A percentile compares a stretch with the other conserved stretches of the same genome.
Conservation (phyloP, 2,888 invertebrate genomes). For the Melipona bicolor region DNA sequence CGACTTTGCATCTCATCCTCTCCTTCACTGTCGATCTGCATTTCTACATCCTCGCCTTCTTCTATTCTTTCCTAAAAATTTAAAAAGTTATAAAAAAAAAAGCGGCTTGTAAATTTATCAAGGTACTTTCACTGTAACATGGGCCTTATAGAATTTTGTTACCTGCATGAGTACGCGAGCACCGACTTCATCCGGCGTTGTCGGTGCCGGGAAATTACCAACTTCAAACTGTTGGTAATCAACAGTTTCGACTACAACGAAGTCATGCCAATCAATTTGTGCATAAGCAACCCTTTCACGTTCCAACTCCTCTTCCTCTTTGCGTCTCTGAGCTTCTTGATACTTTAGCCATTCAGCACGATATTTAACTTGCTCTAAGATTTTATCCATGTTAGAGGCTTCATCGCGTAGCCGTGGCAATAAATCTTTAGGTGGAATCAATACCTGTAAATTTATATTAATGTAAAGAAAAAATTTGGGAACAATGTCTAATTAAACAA, state of each 20-base stretch:
- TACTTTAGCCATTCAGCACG: conserved; percentile 98
- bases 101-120: background rate
- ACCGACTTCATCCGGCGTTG: conserved; percentile 98
- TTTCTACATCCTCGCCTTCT: conserved; percentile 93
- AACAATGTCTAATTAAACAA: background rate
- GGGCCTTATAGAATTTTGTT: conserved; percentile 4
- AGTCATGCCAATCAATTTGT: conserved; percentile 99
- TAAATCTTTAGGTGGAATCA: conserved; percentile 97
- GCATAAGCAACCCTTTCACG: conserved; percentile 97
- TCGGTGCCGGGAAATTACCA: conserved; percentile 98
- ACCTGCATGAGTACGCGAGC: conserved; percentile 95
- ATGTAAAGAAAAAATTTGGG: background rate
- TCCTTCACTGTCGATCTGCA: conserved; percentile 94
- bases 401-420: conserved; percentile 92
- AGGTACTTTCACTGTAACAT: background rate
- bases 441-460: conserved; percentile 85
- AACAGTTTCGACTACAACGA: conserved; percentile 99
- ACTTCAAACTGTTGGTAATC: conserved; percentile 99
- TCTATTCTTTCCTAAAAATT: conserved; percentile 88
- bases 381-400: conserved; percentile 87
- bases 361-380: conserved; percentile 95
- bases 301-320: conserved; percentile 98
- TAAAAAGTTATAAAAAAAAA: conserved; percentile 9
- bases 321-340: conserved; percentile 95
- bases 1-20: conserved; percentile 87